These are phyloP conservation scores for Passer montanus DNA, from an alignment of 2,113 vertebrate genomes.

Conservation along the genomic window DNA sequence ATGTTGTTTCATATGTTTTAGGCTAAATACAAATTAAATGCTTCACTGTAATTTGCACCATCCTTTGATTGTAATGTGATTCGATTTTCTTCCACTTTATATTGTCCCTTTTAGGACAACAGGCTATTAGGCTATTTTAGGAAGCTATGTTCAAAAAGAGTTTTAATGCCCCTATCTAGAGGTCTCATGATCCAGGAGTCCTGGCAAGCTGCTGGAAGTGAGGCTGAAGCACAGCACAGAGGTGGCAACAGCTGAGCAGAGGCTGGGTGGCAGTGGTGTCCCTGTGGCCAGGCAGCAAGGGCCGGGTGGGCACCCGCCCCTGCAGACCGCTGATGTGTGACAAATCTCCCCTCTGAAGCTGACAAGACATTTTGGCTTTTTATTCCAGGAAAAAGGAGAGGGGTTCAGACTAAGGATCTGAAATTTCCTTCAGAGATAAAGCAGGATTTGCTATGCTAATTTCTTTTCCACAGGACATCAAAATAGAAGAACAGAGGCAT, in stretches of 20 bases:
- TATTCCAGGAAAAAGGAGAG: slow-evolving; percentile 40
- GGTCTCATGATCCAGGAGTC: neutral
- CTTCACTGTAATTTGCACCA: neutral
- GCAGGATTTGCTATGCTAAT: slow-evolving; percentile 70
- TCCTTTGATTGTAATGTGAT: neutral
- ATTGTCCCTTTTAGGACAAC: neutral
- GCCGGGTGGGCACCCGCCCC: neutral
- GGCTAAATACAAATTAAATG: neutral
- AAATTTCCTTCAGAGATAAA: slow-evolving; percentile 63
- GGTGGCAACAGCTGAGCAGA: neutral
- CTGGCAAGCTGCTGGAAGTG: neutral
- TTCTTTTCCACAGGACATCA: slow-evolving; percentile 43
- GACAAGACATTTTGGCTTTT: slow-evolving; percentile 33
- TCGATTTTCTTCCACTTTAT: neutral
- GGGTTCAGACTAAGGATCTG: slow-evolving; percentile 56
- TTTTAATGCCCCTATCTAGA: neutral
- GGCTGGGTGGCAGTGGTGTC: neutral
- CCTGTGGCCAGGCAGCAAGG: neutral
- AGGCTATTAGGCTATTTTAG: neutral
- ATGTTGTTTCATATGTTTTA: neutral
- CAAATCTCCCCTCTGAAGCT: slow-evolving; percentile 61
- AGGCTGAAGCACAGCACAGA: neutral
- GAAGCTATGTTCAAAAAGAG: neutral
- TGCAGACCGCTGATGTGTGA: slow-evolving; percentile 2
- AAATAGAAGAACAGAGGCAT: slow-evolving; percentile 6